These are phyloP conservation scores for Mormyrops attenuatus DNA, from an alignment of 2,797 vertebrate genomes.

Conservation along the genomic window DNA sequence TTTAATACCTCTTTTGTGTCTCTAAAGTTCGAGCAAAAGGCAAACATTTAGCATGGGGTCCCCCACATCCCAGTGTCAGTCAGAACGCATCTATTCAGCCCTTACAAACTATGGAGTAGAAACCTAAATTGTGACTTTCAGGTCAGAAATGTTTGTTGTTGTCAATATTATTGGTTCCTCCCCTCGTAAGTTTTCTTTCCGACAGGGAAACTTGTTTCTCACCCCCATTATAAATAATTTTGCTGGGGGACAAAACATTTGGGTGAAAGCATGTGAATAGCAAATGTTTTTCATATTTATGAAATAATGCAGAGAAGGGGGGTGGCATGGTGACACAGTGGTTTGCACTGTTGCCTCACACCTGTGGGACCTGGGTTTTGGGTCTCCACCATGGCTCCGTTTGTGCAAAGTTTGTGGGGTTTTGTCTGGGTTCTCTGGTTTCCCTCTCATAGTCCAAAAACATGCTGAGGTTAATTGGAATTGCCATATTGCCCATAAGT, in stretches of 20 bases:
- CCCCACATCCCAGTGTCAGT: neutral
- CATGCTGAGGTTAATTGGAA: neutral
- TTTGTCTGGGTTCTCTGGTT: neutral
- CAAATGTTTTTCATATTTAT: neutral
- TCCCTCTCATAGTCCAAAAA: neutral
- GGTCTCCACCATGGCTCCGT: neutral
- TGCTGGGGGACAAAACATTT: neutral
- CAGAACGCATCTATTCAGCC: neutral
- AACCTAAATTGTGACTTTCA: neutral
- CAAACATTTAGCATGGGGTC: neutral
- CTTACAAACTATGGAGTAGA: neutral
- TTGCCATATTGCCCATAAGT: neutral
- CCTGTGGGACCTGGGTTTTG: neutral
- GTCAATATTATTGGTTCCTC: neutral
- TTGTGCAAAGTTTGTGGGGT: neutral
- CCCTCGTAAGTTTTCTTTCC: neutral
- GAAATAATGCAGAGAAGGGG: neutral
- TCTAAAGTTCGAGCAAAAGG: constrained; percentile 17
- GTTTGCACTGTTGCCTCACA: neutral
- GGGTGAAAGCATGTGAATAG: neutral
- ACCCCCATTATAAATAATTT: neutral
- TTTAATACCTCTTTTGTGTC: constrained; percentile 42
- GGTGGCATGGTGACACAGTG: neutral
- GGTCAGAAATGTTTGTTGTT: neutral
- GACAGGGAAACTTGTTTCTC: neutral